Base-by-base conservation (phyloP, 2,797 vertebrate species). In the Oryzias dopingdopingensis region DNA sequence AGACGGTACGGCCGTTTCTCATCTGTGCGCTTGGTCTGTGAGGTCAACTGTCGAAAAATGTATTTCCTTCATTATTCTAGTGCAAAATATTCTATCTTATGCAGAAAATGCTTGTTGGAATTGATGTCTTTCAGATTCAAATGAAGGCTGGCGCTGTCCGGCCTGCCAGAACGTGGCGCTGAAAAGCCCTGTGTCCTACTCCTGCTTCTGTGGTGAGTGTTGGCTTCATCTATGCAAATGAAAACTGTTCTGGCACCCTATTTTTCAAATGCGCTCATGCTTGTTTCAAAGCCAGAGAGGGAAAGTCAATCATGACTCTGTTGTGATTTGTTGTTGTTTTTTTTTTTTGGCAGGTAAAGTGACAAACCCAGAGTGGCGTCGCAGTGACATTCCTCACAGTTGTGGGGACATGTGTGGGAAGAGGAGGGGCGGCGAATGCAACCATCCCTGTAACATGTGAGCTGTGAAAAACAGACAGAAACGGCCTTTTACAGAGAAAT, bases 371-470 rank as follows among this genome's bases (percentile, higher is more conserved):
- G 97, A 98, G 82, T 98, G 95, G 95, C 97, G 95, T 77, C 94
- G 94, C 81, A 96, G 91, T 74, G 97, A 99, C 92, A 99, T 99
- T 82, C 97, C 97, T 42, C 97, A 99, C 89, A 99, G 97, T 88
- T 99, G 97, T 86, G 97, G 97, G 29, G 96, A 99, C 42, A 94
- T 99, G 81, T 99, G 97, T 89, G 94, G 96, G 65, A 99, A 94
- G 91, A 97, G 93, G 86, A 93, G 96, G 62, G 92, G 93, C 41
- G 90, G 93, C 66, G 94, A 96, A 82, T 99, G 97, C 79, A 95
- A 93, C 55, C 97, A 99, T 80, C 93, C 94, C 66, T 99, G 97
- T 87, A 99, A 98, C 84, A 98, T 99, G 97, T 99, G 92, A 96
- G 95, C 74, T 22, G 20, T 14, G 4, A 59, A 68, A 50, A 49